Conservation (phyloP, 1,140 invertebrate genomes). For the Brachionus paranguensis region DNA sequence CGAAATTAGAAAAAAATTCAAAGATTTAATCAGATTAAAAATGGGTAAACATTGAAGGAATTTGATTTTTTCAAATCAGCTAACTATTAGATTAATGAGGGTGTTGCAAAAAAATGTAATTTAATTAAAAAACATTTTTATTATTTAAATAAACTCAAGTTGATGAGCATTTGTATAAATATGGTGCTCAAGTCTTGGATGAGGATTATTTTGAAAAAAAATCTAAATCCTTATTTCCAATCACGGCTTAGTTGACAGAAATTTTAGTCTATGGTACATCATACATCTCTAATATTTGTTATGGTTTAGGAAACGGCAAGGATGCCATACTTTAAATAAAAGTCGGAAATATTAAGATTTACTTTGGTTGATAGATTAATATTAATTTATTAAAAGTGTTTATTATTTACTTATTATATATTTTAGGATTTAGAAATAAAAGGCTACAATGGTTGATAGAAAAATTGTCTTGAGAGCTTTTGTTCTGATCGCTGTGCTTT, state of each 20-base stretch:
- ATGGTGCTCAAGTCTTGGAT: background rate
- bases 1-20: background rate
- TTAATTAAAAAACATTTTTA: background rate
- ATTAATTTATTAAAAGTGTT: too few relatives aligned
- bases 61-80: background rate
- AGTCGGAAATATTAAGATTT: background rate
- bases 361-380: background rate
- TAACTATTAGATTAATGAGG: background rate
- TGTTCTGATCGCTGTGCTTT: background rate
- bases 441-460: background rate
- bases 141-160: background rate
- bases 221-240: background rate
- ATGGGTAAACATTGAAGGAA: background rate
- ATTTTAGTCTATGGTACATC: too few relatives aligned
- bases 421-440: background rate
- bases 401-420: background rate
- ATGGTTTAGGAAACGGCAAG: background rate
- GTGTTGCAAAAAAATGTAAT: background rate
- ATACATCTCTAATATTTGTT: background rate
- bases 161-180: background rate
- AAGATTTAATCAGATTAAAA: background rate
- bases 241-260: background rate
- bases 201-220: background rate
- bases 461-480: background rate
- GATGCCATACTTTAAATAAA: background rate